Evolutionary conservation across 2,113 vertebrate genomes (phyloP).

Genomic region (Antigone vipio): DNA sequence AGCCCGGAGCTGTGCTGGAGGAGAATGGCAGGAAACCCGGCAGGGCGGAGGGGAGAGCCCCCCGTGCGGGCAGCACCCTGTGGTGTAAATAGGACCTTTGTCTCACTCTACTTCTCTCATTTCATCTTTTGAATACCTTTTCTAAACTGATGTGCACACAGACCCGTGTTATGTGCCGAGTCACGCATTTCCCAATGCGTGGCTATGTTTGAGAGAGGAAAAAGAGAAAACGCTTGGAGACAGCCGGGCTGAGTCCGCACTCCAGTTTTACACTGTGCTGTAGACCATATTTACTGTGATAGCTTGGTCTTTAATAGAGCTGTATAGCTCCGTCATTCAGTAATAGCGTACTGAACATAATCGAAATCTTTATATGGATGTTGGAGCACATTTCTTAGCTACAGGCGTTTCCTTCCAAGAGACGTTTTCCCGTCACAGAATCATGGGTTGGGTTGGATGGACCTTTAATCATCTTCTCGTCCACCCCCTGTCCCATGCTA

Average conservation of each 20-base stretch:
- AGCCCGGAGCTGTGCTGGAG: background rate
- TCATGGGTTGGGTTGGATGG: background rate
- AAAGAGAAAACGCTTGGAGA: background rate
- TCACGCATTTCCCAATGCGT: accelerated
- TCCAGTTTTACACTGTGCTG: background rate
- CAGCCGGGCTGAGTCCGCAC: background rate
- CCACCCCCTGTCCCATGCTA: background rate
- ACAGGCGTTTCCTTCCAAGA: conserved; percentile 72
- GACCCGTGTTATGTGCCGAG: background rate
- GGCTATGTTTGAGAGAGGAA: background rate
- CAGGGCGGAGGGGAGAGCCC: conserved; percentile 1
- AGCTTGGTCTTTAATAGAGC: background rate
- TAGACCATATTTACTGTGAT: accelerated
- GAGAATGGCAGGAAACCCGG: conserved; percentile 71
- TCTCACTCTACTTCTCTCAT: background rate
- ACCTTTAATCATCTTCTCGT: background rate
- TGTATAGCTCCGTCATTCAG: background rate
- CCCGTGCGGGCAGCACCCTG: conserved; percentile 24
- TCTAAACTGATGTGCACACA: background rate
- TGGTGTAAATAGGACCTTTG: background rate
- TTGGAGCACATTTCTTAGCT: background rate
- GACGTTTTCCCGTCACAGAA: conserved; percentile 50
- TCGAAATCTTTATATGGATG: background rate
- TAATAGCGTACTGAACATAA: background rate
- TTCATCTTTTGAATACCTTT: background rate